Percentiles rank a stretch among this genome's conserved stretches.
phyloP scores from a whole-genome alignment of 1,140 invertebrate genomes.

The Cherax destructor region DNA sequence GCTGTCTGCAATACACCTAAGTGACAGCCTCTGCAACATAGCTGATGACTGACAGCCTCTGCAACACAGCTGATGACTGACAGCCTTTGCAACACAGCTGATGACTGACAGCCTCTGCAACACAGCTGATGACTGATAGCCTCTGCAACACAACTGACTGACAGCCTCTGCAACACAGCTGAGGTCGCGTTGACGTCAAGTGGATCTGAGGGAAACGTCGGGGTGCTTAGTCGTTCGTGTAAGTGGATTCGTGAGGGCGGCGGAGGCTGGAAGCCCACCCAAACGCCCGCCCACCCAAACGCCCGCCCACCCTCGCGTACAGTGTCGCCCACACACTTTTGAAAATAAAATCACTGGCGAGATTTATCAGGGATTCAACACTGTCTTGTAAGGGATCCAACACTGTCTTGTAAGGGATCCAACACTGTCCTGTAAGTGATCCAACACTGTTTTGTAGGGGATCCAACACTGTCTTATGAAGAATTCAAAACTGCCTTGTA shows the following conservation, averaged over 20 bases:
- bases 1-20: neutral
- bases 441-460: no score
- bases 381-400: no score
- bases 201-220: neutral
- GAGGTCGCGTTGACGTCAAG: neutral
- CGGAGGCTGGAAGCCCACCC: no score
- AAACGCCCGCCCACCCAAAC: neutral
- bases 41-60: neutral
- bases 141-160: neutral
- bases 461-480: no score
- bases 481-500: no score
- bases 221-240: neutral
- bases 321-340: neutral
- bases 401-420: no score
- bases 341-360: no score
- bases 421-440: no score
- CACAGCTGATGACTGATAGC: no score
- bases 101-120: neutral
- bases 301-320: neutral
- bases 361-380: no score
- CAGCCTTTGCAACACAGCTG: no score
- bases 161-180: neutral
- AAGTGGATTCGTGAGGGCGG: neutral
- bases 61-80: no score
- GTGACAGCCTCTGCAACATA: neutral